These are phyloP conservation scores for Scaptomyza tumidula DNA, from an alignment of 2,888 invertebrate genomes.

Conservation along the genomic window DNA sequence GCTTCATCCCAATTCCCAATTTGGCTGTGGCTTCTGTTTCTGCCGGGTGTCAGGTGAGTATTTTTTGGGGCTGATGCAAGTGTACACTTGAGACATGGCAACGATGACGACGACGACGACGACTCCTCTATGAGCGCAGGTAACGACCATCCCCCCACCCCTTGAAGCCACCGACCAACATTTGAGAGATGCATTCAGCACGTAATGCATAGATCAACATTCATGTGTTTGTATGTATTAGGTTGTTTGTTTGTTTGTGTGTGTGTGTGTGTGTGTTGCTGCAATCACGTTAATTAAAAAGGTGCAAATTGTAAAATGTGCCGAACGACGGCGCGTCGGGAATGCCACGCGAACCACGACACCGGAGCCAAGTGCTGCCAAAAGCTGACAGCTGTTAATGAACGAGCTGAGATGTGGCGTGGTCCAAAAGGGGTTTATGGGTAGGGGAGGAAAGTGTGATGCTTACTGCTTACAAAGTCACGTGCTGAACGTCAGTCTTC, in stretches of 20 bases:
- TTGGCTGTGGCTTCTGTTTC: constrained; percentile 49
- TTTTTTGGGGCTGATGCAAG: constrained; percentile 66
- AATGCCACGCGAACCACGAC: constrained; percentile 57
- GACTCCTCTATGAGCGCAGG: constrained; percentile 36
- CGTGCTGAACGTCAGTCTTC: constrained; percentile 66
- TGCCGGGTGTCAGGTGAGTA: constrained; percentile 25
- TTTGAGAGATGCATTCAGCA: constrained; percentile 73
- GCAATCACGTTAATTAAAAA: constrained; percentile 84
- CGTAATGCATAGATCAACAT: constrained; percentile 81
- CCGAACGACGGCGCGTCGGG: constrained; percentile 55
- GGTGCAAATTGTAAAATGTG: constrained; percentile 83
- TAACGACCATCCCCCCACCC: constrained; percentile 27
- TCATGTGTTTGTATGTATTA: constrained; percentile 16
- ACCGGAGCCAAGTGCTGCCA: constrained; percentile 73
- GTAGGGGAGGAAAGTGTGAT: not conserved
- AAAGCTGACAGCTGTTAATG: constrained; percentile 82
- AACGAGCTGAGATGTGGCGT: constrained; percentile 67
- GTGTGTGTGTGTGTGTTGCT: constrained; percentile 52
- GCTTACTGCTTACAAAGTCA: constrained; percentile 56
- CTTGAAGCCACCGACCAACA: constrained; percentile 20
- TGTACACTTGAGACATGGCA: constrained; percentile 74
- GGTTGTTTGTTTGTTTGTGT: constrained; percentile 9
- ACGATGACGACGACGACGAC: constrained; percentile 9
- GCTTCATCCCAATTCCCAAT: constrained; percentile 32
- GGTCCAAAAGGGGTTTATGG: not conserved